Evolutionary conservation across 1,140 invertebrate genomes (phyloP), one percentile per base, ranked within the genome.

Genomic region (Apis mellifera): DNA sequence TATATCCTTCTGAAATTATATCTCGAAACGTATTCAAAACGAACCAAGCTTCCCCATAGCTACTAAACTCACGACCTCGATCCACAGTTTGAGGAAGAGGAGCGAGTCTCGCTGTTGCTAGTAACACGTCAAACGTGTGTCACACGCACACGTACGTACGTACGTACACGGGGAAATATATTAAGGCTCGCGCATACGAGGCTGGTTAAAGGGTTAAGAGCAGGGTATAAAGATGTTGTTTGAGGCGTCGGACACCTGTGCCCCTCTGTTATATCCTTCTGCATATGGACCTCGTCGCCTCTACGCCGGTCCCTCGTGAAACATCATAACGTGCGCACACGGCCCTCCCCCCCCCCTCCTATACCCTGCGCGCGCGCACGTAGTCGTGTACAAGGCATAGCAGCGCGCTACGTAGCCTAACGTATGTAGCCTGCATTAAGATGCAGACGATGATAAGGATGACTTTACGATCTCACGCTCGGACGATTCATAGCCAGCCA

Each of bases 381-480:
- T 69, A 57, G 78, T 77, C 85, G 85, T 78, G 85, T 84, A 89
- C 84, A 66, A 78, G 78, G 81, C 75, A 70, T 62, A 89, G 26
- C 26, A 89, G 26, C 26, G 83, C 84, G 85, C 87, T 90, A 26
- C 60, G 87, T 78, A 85, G 85, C 83, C 81, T 89, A 89, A 90
- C 88, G 89, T 90, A 92, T 84, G 85, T 92, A 93, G 62, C 87
- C 86, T 87, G 88, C 92, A 94, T 94, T 93, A 94, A 94, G 93
- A 94, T 94, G 91, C 90, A 90, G 86, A 86, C 88, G 91, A 89
- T 93, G 92, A 94, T 94, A 94, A 93, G 91, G 85, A 89, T 87
- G 90, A 91, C 92, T 94, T 94, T 94, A 94, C 91, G 93, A 94
- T 94, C 93, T 93, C 91, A 93, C 93, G 92, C 92, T 93, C 91